Conservation (phyloP, 2,113 vertebrate genomes). For the Bettongia penicillata region DNA sequence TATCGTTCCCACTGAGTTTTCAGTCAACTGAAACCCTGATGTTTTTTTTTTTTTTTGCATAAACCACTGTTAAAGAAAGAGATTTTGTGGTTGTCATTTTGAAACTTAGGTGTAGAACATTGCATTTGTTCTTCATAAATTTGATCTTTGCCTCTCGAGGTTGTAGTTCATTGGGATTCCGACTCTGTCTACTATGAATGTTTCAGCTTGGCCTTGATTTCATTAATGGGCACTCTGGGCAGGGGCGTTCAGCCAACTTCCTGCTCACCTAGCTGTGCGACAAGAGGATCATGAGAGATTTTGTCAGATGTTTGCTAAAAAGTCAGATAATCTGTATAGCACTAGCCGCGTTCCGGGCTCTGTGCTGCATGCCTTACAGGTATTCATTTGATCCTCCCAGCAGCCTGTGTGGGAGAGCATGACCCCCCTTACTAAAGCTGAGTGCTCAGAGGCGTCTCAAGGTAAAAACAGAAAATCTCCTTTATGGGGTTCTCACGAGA, state of each 20-base stretch:
- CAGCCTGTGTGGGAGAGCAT: no score
- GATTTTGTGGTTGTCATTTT: not conserved
- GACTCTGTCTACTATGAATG: not conserved
- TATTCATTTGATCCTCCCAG: not conserved
- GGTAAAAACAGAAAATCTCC: no score
- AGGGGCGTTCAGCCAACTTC: not conserved
- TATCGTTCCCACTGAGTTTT: not conserved
- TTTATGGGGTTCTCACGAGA: no score
- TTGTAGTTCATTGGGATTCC: not conserved
- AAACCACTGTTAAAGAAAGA: not conserved
- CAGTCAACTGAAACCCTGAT: not conserved
- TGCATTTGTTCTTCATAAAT: not conserved
- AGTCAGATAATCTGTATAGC: not conserved
- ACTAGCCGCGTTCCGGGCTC: not conserved
- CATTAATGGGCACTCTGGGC: not conserved
- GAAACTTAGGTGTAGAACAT: not conserved
- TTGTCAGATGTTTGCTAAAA: not conserved
- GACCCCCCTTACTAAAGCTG: no score
- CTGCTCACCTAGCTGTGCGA: not conserved
- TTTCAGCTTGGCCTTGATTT: not conserved
- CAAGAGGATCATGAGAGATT: not conserved
- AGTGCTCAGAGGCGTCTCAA: no score
- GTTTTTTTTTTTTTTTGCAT: not conserved
- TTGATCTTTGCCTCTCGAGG: not conserved
- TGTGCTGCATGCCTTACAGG: not conserved